Percentiles rank a stretch among this genome's conserved stretches.
Evolutionary conservation across 2,888 invertebrate species (phyloP).

Genomic region (Norana najaformis): DNA sequence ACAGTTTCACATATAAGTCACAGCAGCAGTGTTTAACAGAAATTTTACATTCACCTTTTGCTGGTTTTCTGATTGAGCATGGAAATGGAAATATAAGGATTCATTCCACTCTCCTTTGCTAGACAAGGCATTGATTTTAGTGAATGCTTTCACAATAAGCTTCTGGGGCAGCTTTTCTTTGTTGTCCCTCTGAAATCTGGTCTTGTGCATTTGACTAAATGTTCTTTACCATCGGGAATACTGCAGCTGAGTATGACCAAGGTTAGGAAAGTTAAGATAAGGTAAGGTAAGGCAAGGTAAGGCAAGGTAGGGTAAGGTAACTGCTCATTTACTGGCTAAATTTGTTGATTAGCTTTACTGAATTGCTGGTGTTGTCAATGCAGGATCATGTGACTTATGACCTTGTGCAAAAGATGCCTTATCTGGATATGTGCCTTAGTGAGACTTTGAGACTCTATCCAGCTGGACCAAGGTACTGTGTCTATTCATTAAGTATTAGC

Average conservation of each 20-base stretch:
- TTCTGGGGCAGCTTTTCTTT: too few relatives aligned
- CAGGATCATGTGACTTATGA: constrained; percentile 25
- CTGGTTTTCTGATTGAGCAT: background rate
- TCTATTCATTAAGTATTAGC: background rate
- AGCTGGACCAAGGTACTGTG: constrained; percentile 26
- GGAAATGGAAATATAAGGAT: background rate
- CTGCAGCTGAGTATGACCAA: background rate
- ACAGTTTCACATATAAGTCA: background rate
- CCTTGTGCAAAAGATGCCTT: constrained; percentile 32
- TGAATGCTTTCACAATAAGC: too few relatives aligned
- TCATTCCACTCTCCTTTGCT: background rate
- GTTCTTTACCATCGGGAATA: background rate
- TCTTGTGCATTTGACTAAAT: too few relatives aligned
- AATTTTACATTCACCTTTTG: background rate
- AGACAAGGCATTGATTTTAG: background rate
- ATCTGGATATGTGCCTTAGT: constrained; percentile 36
- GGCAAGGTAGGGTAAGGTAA: background rate
- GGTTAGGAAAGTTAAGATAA: too few relatives aligned
- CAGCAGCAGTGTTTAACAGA: background rate
- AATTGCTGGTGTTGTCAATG: background rate
- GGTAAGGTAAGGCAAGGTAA: too few relatives aligned
- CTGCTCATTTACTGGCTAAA: background rate
- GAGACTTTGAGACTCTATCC: constrained; percentile 39
- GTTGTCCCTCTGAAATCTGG: too few relatives aligned
- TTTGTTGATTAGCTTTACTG: background rate